phyloP scores from a whole-genome alignment of 2,797 vertebrate genomes.

The Mus spretus region DNA sequence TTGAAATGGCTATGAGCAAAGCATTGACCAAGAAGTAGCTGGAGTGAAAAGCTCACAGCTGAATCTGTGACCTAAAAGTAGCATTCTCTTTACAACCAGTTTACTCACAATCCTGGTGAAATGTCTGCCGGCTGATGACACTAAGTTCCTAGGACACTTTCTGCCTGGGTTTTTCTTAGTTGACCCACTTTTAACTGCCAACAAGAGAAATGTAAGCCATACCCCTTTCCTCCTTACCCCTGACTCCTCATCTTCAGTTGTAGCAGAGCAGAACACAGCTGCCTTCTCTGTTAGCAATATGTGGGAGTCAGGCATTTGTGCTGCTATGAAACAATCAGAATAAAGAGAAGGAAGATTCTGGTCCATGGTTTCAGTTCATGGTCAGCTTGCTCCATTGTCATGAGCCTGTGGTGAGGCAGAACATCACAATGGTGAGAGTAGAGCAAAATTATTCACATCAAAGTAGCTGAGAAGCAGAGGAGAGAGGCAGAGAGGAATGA shows the following conservation, averaged over 20 bases:
- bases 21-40: background rate
- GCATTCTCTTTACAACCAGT: background rate
- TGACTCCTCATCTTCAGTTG: background rate
- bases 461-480: background rate
- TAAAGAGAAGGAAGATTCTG: background rate
- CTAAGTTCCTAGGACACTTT: constrained; percentile 47
- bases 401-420: background rate
- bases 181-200: constrained; percentile 53
- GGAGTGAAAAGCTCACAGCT: background rate
- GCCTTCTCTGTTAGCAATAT: background rate
- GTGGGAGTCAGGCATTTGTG: background rate
- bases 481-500: background rate
- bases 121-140: constrained; percentile 15
- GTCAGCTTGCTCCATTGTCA: background rate
- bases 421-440: background rate
- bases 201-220: background rate
- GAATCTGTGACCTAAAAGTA: background rate
- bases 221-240: background rate
- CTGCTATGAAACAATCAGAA: background rate
- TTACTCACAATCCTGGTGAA: constrained; percentile 52
- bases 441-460: background rate
- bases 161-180: constrained; percentile 34
- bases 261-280: background rate
- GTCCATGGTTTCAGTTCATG: background rate
- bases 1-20: background rate